Base-by-base conservation (phyloP, 2,888 invertebrate genomes). In the Periphyllus acericola region DNA sequence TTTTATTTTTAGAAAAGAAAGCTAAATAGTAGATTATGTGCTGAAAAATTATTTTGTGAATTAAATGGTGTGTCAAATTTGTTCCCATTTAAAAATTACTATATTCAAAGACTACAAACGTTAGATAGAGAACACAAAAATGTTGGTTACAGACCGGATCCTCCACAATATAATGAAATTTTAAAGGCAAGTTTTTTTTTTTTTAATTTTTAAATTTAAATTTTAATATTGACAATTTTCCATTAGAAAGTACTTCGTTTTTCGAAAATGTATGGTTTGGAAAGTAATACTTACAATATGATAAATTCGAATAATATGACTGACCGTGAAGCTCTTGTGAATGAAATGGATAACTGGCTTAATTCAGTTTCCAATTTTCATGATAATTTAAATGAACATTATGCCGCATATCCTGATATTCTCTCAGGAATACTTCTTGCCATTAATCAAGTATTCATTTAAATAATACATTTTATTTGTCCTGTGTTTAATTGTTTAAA, bases 261-360 rank as follows among this genome's bases (percentile, higher is more conserved):
- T 87, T 74, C 81, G 46, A 81, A 81, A 46, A 81, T 87, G 87
- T 87, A 74, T 66, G 87, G 87, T 46, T 66, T 87, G 40, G 81
- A 81, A 36, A 81, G 87, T 46, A 81, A 87, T 40, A 75, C 87
- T 17, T 87, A 87, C 5, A 60, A 40, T 11, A 32, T 87, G 19
- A 81, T 87, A 9, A 46, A 81, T 66, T 66, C 81, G 74, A 80
- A 80, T 3, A 46, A 46, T 19, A 25, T 2, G 21, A 75, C 29
- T 4, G 71, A 87, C 29, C 21, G 17, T 36, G 72, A 36, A 40
- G 17, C 34, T 72, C 79, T 87, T n/a, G 74, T 81, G 0, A 87
- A 81, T 11, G 81, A 87, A 87, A 87, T 87, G 46, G 74, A 81
- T 17, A 87, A 87, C 17, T 87, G 87, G 87, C 74, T 87, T n/a